Evolutionary conservation across 2,888 invertebrate genomes (phyloP).

Genomic region (Clanis bilineata): DNA sequence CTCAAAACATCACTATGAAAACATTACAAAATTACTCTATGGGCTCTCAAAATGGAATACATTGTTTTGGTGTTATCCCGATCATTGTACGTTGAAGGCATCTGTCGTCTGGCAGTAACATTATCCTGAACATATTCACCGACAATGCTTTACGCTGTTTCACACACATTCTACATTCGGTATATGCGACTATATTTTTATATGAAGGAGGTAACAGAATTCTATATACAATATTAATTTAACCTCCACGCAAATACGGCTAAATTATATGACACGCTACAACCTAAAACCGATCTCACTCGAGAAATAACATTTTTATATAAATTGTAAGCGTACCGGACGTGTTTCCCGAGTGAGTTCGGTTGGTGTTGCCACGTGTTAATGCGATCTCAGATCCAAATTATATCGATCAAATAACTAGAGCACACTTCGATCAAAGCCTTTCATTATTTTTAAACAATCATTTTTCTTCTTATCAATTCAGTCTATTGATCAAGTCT

Average conservation of each 20-base stretch:
- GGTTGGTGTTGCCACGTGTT: not conserved
- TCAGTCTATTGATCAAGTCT: conserved; percentile 9
- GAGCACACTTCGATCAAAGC: not conserved
- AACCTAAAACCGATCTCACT: not conserved
- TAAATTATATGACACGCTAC: not conserved
- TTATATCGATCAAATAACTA: not conserved
- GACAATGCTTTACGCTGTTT: conserved; percentile 40
- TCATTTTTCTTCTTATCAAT: not conserved
- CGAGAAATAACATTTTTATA: not conserved
- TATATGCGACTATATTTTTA: not conserved
- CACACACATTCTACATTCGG: conserved; percentile 31
- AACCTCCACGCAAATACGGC: not conserved
- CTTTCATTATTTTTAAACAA: not conserved
- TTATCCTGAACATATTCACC: conserved; percentile 30
- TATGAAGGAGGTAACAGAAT: not conserved
- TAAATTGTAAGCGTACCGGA: conserved; percentile 9
- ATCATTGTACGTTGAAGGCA: conserved; percentile 39
- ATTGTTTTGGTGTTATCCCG: conserved; percentile 40
- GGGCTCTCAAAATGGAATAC: conserved; percentile 50
- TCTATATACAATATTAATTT: conserved; percentile 18
- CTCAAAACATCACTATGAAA: not conserved
- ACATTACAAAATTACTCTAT: conserved; percentile 42
- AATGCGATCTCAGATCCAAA: conserved; percentile 8
- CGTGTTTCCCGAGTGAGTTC: conserved; percentile 1
- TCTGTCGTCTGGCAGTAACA: conserved; percentile 50